These are phyloP conservation scores for Monoplex corrugatus DNA, from an alignment of 2,888 invertebrate species.

Conservation along the genomic window DNA sequence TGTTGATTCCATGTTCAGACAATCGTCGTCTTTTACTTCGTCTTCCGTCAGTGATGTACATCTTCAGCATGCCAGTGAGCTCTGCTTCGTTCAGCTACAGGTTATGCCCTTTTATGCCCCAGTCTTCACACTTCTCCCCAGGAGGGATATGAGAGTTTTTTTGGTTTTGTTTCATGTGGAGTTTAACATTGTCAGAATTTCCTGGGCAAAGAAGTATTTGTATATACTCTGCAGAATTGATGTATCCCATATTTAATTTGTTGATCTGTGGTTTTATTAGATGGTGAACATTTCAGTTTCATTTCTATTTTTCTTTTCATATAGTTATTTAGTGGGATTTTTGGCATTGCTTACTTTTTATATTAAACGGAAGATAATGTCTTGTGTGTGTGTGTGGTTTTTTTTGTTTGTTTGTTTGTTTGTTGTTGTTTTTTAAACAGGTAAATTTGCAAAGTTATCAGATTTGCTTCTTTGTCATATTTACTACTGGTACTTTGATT, in stretches of 20 bases:
- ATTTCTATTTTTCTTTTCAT: not conserved
- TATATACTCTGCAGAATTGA: no score
- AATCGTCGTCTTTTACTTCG: conserved; percentile 21
- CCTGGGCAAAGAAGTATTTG: not conserved
- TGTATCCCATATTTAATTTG: not conserved
- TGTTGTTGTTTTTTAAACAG: not conserved
- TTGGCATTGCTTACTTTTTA: not conserved
- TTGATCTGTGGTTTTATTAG: not conserved
- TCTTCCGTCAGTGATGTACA: conserved; percentile 21
- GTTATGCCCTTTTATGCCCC: no score
- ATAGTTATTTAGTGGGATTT: not conserved
- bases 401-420: not conserved
- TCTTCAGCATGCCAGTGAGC: not conserved
- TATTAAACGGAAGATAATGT: not conserved
- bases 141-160: not conserved
- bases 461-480: not conserved
- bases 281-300: not conserved
- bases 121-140: not conserved
- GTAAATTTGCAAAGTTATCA: not conserved
- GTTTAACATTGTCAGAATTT: not conserved
- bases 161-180: no score
- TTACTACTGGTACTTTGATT: not conserved
- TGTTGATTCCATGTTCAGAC: conserved; percentile 26
- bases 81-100: not conserved
- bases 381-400: not conserved